Conservation (phyloP, 2,888 invertebrate species). For the Thumatha senex region DNA sequence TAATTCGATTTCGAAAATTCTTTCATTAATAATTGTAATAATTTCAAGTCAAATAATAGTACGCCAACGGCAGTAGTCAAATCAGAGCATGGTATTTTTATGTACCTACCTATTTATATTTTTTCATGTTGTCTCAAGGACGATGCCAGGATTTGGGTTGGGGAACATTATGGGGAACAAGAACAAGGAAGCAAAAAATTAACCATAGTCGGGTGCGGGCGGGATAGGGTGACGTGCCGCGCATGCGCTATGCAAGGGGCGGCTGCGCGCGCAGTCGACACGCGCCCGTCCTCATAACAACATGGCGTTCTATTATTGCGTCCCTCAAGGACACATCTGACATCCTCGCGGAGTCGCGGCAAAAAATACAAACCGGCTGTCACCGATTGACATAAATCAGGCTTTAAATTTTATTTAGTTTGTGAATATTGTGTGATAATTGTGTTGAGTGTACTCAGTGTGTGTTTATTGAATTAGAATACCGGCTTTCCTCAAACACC, state of each 20-base stretch:
- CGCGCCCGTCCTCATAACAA: slow-evolving; percentile 74
- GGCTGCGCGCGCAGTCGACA: slow-evolving; percentile 78
- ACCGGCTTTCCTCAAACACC: slow-evolving; percentile 50
- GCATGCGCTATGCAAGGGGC: slow-evolving; percentile 67
- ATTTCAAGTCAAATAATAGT: not conserved
- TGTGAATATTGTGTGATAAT: slow-evolving; percentile 36
- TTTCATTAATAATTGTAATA: no score
- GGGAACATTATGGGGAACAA: slow-evolving; percentile 4
- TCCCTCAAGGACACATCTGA: slow-evolving; percentile 73
- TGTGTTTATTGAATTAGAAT: slow-evolving; percentile 58
- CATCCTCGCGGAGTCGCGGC: slow-evolving; percentile 65
- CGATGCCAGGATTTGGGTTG: slow-evolving; percentile 18
- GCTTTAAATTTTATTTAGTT: slow-evolving; percentile 28
- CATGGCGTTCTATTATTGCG: slow-evolving; percentile 63
- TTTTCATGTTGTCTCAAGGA: slow-evolving; percentile 12
- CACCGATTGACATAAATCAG: slow-evolving; percentile 33
- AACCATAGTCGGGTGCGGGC: slow-evolving; percentile 35
- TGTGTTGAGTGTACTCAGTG: slow-evolving; percentile 54
- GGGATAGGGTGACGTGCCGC: slow-evolving; percentile 69
- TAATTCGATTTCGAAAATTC: no score
- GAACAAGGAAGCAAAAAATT: slow-evolving; percentile 39
- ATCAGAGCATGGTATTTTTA: no score
- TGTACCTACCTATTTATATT: no score
- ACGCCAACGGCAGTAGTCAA: not conserved
- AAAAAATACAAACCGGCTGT: slow-evolving; percentile 48